Conservation (phyloP, 2,113 vertebrate genomes). For the Phoenicopterus ruber region DNA sequence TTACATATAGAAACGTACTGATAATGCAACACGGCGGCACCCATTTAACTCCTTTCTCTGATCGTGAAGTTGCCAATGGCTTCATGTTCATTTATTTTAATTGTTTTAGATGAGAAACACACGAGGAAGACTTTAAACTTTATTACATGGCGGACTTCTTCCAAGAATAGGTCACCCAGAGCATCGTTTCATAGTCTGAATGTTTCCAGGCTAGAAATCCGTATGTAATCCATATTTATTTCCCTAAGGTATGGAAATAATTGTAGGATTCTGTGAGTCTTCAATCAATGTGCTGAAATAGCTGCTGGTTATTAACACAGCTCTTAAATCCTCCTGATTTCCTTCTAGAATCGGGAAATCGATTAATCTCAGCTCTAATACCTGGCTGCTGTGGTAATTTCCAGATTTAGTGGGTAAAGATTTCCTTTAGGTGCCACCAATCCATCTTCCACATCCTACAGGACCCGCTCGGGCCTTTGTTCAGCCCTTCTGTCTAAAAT, state of each 20-base stretch:
- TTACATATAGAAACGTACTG: fast-evolving
- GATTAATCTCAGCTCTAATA: not conserved
- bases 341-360: not conserved
- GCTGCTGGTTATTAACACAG: not conserved
- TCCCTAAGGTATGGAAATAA: not conserved
- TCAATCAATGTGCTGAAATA: fast-evolving
- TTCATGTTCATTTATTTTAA: not conserved
- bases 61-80: too few relatives aligned
- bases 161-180: too few relatives aligned
- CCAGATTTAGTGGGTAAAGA: not conserved
- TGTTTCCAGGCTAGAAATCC: not conserved
- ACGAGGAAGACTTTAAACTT: fast-evolving
- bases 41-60: fast-evolving
- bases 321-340: not conserved
- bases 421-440: not conserved
- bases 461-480: too few relatives aligned
- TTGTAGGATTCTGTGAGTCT: not conserved
- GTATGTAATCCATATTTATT: fast-evolving
- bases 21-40: fast-evolving
- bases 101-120: not conserved
- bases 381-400: not conserved
- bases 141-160: not conserved
- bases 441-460: too few relatives aligned
- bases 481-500: not conserved
- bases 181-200: not conserved